These are phyloP conservation scores for Ciconia maguari DNA, from an alignment of 2,113 vertebrate species.

Conservation along the genomic window DNA sequence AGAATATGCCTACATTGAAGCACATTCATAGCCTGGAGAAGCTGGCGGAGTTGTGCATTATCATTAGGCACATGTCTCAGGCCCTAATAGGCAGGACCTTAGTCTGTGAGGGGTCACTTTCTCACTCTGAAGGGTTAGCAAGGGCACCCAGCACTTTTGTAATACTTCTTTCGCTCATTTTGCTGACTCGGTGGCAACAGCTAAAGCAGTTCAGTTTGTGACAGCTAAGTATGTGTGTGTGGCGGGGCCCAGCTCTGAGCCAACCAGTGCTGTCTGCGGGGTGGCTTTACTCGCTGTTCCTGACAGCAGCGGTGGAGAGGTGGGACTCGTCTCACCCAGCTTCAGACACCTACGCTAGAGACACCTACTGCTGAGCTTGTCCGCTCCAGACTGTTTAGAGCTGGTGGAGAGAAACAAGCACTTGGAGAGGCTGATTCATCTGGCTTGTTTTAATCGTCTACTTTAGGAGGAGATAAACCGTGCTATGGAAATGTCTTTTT, in stretches of 20 bases:
- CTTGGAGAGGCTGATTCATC: constrained; percentile 55
- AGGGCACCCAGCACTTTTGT: neutral
- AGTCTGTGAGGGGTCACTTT: neutral
- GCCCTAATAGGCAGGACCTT: neutral
- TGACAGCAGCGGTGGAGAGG: neutral
- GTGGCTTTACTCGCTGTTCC: neutral
- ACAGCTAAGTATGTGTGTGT: neutral
- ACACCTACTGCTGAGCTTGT: constrained; percentile 28
- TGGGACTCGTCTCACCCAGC: constrained; percentile 5
- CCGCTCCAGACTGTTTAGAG: constrained; percentile 33
- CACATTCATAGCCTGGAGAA: neutral
- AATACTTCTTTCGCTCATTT: neutral
- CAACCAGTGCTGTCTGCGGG: neutral
- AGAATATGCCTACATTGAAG: neutral
- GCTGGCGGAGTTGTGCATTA: neutral
- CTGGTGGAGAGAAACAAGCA: constrained; percentile 35
- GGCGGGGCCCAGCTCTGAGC: neutral
- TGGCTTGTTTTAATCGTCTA: constrained; percentile 20
- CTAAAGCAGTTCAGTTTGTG: neutral
- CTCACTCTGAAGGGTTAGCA: neutral
- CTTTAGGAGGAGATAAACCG: constrained; percentile 35
- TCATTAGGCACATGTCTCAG: neutral
- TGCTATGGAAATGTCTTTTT: constrained; percentile 58
- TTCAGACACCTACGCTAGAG: constrained; percentile 29
- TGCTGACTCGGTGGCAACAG: neutral